Evolutionary conservation across 2,113 vertebrate genomes (phyloP).

Genomic region (Melanerpes aurifrons): DNA sequence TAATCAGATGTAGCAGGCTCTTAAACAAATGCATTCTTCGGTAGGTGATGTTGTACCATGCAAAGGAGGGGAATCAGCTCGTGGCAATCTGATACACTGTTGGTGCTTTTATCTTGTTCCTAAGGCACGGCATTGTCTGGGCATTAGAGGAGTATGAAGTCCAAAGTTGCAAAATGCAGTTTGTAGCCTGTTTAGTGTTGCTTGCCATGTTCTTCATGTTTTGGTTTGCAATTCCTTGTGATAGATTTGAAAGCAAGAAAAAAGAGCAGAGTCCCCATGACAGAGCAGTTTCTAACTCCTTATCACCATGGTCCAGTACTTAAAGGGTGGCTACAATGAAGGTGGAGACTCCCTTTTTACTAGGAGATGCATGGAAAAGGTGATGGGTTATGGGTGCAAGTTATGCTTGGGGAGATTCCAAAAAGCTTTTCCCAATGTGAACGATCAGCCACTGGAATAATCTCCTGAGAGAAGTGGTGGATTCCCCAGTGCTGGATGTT

Average conservation of each 20-base stretch:
- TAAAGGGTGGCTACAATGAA: too few relatives aligned
- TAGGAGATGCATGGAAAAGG: too few relatives aligned
- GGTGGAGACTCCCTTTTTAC: too few relatives aligned
- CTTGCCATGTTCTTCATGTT: background rate
- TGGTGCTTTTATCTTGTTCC: slow-evolving; percentile 43
- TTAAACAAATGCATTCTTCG: slow-evolving; percentile 66
- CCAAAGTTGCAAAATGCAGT: slow-evolving; percentile 25
- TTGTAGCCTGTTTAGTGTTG: background rate
- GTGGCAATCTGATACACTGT: slow-evolving; percentile 58
- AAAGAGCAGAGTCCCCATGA: background rate
- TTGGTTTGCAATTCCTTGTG: background rate
- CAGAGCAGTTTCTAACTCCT: background rate
- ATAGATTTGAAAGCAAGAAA: background rate
- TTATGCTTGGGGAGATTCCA: too few relatives aligned
- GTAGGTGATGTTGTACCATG: slow-evolving; percentile 50
- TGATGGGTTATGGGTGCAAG: too few relatives aligned
- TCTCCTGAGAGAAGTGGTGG: too few relatives aligned
- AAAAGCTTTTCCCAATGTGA: too few relatives aligned
- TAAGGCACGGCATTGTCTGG: slow-evolving; percentile 3
- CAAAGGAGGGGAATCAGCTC: slow-evolving; percentile 35
- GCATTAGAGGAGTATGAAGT: slow-evolving; percentile 39
- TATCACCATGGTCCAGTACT: background rate
- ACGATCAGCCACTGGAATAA: too few relatives aligned
- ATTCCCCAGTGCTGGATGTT: too few relatives aligned
- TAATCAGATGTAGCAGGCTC: slow-evolving; percentile 69